Conservation (phyloP, 2,113 vertebrate species). For the Peucedramus taeniatus region DNA sequence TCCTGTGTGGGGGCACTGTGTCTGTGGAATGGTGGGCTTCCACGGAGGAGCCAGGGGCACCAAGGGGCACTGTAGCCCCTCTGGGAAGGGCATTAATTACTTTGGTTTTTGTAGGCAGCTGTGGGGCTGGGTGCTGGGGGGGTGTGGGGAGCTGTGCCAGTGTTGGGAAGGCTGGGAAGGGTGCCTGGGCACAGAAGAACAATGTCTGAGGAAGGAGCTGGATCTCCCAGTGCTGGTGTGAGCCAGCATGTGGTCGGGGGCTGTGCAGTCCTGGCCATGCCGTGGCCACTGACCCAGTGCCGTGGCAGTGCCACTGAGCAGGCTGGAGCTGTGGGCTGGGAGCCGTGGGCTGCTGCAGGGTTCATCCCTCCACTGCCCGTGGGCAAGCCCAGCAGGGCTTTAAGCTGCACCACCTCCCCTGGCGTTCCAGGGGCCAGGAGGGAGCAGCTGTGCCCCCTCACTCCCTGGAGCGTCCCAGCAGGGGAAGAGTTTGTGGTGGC, state of each 20-base stretch:
- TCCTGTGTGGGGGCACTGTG: not conserved
- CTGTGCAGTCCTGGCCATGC: not conserved
- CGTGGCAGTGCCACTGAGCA: rapidly evolving
- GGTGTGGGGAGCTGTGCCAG: not conserved
- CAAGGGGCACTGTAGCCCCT: not conserved
- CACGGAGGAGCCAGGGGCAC: not conserved
- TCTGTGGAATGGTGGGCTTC: not conserved
- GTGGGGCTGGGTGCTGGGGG: not conserved
- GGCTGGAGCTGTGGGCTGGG: not conserved
- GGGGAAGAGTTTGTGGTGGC: not conserved
- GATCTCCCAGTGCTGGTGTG: not conserved
- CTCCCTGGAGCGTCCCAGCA: not conserved
- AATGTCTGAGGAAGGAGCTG: not conserved
- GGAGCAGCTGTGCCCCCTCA: not conserved
- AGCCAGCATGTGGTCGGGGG: not conserved
- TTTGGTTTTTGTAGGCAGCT: not conserved
- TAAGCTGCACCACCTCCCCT: not conserved
- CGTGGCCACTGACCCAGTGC: not conserved
- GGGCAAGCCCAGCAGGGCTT: not conserved
- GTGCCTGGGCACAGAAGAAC: not conserved
- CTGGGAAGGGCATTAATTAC: not conserved
- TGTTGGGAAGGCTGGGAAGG: not conserved
- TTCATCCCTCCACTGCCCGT: not conserved
- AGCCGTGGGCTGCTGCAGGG: not conserved
- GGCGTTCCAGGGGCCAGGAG: not conserved